phyloP scores from a whole-genome alignment of 35 echinoderm and acorn worm species.

The Heliocidaris erythrogramma region DNA sequence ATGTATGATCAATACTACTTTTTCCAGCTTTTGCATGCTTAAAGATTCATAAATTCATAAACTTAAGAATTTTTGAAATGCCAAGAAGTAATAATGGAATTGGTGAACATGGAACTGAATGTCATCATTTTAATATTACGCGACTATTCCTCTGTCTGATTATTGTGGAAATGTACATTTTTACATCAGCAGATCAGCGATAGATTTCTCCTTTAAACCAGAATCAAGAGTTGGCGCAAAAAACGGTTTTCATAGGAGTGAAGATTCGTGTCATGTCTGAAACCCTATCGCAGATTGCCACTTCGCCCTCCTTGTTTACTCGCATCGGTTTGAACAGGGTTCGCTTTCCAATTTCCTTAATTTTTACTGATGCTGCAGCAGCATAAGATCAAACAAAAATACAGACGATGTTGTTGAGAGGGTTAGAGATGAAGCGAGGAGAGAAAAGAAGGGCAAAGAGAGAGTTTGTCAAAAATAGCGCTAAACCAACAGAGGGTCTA shows the following conservation, averaged over 20 bases:
- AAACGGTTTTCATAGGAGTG: neutral
- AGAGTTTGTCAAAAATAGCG: conserved; percentile 17
- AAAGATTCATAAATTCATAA: too few species aligned
- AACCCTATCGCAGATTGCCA: conserved; percentile 18
- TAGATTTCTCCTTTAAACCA: neutral
- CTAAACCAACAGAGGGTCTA: conserved; percentile 9
- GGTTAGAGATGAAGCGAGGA: neutral
- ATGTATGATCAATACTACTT: too few species aligned
- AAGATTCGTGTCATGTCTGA: conserved; percentile 30
- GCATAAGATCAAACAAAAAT: conserved; percentile 30
- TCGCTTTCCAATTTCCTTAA: conserved; percentile 24
- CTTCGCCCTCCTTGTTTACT: conserved; percentile 35
- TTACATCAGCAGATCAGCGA: too few species aligned
- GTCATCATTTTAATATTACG: too few species aligned
- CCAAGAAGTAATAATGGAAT: too few species aligned
- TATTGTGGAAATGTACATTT: too few species aligned
- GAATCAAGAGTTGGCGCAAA: neutral
- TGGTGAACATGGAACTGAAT: too few species aligned
- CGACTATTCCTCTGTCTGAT: too few species aligned
- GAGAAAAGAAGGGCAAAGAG: neutral
- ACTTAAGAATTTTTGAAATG: too few species aligned
- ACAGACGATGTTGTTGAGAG: conserved; percentile 9
- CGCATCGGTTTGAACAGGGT: conserved; percentile 10
- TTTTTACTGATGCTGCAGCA: conserved; percentile 22
- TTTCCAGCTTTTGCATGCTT: too few species aligned